Evolutionary conservation across 2,113 vertebrate species (phyloP).

Genomic region (Suncus etruscus): DNA sequence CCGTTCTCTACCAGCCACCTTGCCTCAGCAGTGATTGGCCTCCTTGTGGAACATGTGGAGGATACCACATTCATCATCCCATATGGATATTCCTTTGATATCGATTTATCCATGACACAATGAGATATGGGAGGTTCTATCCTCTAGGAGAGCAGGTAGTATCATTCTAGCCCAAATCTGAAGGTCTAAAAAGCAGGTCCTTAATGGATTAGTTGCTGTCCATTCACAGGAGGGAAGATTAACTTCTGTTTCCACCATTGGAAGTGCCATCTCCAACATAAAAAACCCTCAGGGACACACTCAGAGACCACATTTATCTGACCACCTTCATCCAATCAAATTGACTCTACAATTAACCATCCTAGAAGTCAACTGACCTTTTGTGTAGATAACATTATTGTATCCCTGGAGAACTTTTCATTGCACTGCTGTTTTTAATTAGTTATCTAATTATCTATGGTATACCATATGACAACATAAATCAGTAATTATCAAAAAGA

Average conservation of each 20-base stretch:
- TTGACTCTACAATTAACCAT: neutral
- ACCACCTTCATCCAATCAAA: neutral
- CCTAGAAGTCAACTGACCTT: neutral
- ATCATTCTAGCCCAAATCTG: neutral
- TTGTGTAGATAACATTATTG: neutral
- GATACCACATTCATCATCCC: too few species aligned
- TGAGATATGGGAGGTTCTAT: neutral
- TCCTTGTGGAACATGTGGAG: too few species aligned
- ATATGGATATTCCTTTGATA: too few species aligned
- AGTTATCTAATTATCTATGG: neutral
- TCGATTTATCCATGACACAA: neutral
- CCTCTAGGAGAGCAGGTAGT: neutral
- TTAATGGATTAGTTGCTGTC: neutral
- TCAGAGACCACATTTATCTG: neutral
- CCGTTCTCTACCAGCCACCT: too few species aligned
- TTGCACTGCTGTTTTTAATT: neutral
- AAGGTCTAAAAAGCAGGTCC: neutral
- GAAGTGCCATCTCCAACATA: neutral
- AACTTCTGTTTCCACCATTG: neutral
- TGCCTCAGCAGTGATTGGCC: too few species aligned
- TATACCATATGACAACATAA: neutral
- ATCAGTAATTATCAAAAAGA: neutral
- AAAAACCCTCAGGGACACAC: neutral
- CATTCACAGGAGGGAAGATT: neutral
- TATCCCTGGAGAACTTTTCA: neutral